Percentiles rank a stretch among this genome's conserved stretches.
Evolutionary conservation across 2,113 vertebrate genomes (phyloP).

Genomic region (Phaethon lepturus): DNA sequence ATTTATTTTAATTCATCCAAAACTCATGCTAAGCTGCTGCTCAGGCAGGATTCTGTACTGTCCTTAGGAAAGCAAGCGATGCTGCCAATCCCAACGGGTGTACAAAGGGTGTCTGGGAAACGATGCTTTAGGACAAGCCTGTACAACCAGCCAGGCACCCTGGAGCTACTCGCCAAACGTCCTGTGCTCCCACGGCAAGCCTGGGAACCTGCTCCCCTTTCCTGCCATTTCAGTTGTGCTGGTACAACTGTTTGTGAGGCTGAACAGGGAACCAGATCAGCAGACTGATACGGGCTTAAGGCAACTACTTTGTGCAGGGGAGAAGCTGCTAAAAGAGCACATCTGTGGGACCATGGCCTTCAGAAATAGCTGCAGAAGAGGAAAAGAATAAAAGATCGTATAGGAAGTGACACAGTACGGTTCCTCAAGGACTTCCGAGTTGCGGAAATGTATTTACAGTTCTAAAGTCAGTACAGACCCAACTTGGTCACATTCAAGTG

Average conservation of each 20-base stretch:
- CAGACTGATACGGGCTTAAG: background rate
- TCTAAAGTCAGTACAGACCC: background rate
- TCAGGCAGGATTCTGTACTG: background rate
- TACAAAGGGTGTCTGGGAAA: background rate
- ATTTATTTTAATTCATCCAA: constrained; percentile 18
- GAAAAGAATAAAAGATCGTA: constrained; percentile 3
- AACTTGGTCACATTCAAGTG: background rate
- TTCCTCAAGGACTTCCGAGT: background rate
- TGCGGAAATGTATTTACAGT: background rate
- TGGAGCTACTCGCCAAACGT: background rate
- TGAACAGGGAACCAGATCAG: background rate
- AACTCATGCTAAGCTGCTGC: background rate
- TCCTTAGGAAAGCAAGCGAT: background rate
- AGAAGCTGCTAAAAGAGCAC: background rate
- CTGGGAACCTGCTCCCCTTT: background rate
- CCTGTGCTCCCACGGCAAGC: background rate
- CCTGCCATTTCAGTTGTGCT: background rate
- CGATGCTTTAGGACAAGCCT: background rate
- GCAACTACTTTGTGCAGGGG: background rate
- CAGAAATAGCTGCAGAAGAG: constrained; percentile 34
- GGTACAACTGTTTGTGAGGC: background rate
- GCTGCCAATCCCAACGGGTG: background rate
- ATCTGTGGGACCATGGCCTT: background rate
- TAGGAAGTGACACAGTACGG: background rate
- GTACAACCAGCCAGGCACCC: constrained; percentile 1